Conservation (phyloP, 1,140 invertebrate genomes). For the Belonocnema kinseyi region DNA sequence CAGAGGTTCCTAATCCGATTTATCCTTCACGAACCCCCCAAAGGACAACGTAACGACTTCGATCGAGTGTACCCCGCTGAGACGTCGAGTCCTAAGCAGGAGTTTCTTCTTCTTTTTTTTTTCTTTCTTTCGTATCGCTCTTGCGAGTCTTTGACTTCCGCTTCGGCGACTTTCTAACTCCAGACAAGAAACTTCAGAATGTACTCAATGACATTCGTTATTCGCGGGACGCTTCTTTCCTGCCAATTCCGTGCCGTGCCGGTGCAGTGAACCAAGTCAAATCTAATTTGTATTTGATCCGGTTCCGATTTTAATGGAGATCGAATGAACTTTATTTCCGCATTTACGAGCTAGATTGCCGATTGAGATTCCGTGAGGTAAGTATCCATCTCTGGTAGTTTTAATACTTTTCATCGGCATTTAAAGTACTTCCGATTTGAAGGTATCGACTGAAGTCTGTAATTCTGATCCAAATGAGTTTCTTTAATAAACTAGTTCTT, state of each 20-base stretch:
- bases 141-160: slow-evolving; percentile 9
- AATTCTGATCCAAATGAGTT: too few relatives aligned
- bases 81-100: slow-evolving; percentile 33
- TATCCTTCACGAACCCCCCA: slow-evolving; percentile 32
- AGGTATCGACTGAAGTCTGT: too few relatives aligned
- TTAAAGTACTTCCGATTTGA: background rate
- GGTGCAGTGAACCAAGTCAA: slow-evolving; percentile 3
- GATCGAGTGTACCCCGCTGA: slow-evolving; percentile 35
- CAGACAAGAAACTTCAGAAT: slow-evolving; percentile 13
- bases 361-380: slow-evolving; percentile 4
- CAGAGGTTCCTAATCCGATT: slow-evolving; percentile 36
- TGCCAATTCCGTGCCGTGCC: background rate
- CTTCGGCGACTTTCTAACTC: slow-evolving; percentile 36
- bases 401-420: background rate
- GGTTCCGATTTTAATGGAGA: slow-evolving; percentile 9
- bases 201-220: slow-evolving; percentile 13
- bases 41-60: slow-evolving; percentile 37
- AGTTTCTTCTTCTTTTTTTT: slow-evolving; percentile 1
- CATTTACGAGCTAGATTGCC: background rate
- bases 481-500: too few relatives aligned
- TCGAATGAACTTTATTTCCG: slow-evolving; percentile 3
- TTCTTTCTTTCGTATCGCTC: slow-evolving; percentile 1
- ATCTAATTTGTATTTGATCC: slow-evolving; percentile 19
- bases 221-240: slow-evolving; percentile 9
- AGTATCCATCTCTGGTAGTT: background rate